Percentiles rank a stretch among this genome's conserved stretches.
Evolutionary conservation across 2,888 invertebrate genomes (phyloP).

Genomic region (Caenorhabditis panamensis): DNA sequence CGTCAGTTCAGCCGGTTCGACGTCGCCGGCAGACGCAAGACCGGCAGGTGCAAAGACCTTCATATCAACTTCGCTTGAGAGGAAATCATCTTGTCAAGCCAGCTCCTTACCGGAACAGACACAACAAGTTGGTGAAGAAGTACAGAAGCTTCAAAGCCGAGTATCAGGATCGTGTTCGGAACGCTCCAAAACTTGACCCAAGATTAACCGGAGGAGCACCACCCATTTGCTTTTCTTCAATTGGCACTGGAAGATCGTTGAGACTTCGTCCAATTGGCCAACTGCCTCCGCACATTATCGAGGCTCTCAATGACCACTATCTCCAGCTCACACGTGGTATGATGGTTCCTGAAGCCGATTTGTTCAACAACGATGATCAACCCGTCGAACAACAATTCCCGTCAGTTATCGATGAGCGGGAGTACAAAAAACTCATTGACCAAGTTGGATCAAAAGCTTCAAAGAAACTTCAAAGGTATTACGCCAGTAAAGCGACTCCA

Average conservation of each 20-base stretch:
- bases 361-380: constrained; percentile 34
- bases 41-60: too few species aligned
- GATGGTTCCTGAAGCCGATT: constrained; percentile 35
- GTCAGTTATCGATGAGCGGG: constrained; percentile 18
- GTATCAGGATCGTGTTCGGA: constrained; percentile 15
- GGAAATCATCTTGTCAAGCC: background rate
- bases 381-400: constrained; percentile 25
- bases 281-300: constrained; percentile 40
- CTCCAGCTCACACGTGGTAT: constrained; percentile 14
- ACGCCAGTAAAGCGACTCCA: too few species aligned
- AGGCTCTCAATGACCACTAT: constrained; percentile 36
- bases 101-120: background rate
- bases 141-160: constrained; percentile 18
- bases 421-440: constrained; percentile 16
- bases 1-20: background rate
- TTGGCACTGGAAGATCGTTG: constrained; percentile 11
- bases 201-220: background rate
- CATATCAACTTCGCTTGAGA: background rate
- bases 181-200: background rate
- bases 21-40: too few species aligned
- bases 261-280: constrained; percentile 33
- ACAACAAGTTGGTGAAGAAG: background rate
- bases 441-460: constrained; percentile 14
- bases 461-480: constrained; percentile 3
- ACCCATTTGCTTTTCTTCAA: constrained; percentile 29